Evolutionary conservation across 2,888 invertebrate species (phyloP), one percentile per base, ranked within the genome.

Genomic region (Galeruca laticollis): DNA sequence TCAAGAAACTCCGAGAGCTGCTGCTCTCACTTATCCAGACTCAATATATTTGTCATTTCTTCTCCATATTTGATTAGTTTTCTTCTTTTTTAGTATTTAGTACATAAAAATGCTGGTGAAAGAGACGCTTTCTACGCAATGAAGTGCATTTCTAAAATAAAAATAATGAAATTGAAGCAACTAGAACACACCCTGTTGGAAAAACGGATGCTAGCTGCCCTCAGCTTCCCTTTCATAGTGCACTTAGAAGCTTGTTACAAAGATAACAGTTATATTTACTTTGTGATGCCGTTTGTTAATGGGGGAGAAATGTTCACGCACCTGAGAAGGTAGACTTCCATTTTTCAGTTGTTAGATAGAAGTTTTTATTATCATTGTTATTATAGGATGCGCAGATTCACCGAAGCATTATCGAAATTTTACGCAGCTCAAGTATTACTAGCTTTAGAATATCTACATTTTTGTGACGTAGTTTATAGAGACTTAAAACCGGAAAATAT

Each of bases 401-500:
- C 93, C 66, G 97, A 97, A 84, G 89, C 90, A 37, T 88, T 94
- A 79, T 90, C 95, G 3, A 92, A 91, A 81, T 97, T 97, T 87
- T 98, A 97, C 86, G 95, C 93, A 0, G 92, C 94, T 60, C 97
- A 98, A 88, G 94, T 98, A 13, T 89, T 94, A 47, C 85, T 98
- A 75, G 95, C 93, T 2, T 88, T 98, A 77, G 98, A 98, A 86
- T 98, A 98, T 85, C 86, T 98, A 68, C 98, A 98, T 85, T 90
- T 90, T 81, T 90, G 96, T 82, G 92, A 93, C 82, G 87, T 98
- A 75, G 89, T 98, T 61, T 97, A 98, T 84, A 89, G 98, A 11
- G 97, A 97, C 84, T 86, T 97, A 70, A 97, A 97, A 83, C 97
- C 97, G 0, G 97, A 97, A 86, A 97, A 97, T 83, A 92, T 97